Conservation (phyloP, 2,113 vertebrate species). For the Oncorhynchus kisutch region DNA sequence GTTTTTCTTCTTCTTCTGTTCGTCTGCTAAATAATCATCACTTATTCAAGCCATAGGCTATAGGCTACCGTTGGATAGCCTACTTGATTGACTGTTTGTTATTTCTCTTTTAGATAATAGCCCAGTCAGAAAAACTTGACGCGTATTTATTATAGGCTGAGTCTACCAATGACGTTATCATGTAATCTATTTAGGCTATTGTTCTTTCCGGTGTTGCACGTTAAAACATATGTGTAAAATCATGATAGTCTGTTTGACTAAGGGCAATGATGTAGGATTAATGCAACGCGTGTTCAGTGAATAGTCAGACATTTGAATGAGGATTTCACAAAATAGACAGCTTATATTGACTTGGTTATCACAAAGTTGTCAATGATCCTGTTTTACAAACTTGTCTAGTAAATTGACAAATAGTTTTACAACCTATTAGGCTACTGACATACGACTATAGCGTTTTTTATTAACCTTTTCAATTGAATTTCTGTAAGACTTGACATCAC, state of each 20-base stretch:
- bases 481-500: neutral
- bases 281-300: neutral
- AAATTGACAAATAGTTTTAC: too few relatives aligned
- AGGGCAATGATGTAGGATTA: neutral
- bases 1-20: slow-evolving; percentile 36
- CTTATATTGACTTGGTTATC: too few relatives aligned
- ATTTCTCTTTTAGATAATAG: neutral
- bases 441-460: too few relatives aligned
- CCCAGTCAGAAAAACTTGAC: neutral
- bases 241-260: neutral
- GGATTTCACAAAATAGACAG: neutral
- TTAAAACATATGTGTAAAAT: neutral
- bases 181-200: too few relatives aligned
- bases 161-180: too few relatives aligned
- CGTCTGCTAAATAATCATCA: neutral
- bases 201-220: neutral
- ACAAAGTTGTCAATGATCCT: too few relatives aligned
- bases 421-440: too few relatives aligned
- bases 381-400: neutral
- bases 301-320: neutral
- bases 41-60: neutral
- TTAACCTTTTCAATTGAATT: too few relatives aligned
- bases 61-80: neutral
- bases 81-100: neutral
- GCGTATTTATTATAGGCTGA: neutral